A percentile compares a stretch with the other conserved stretches of the same genome.
Conservation (phyloP, 2,797 vertebrate species). For the Fistularia commersonii region DNA sequence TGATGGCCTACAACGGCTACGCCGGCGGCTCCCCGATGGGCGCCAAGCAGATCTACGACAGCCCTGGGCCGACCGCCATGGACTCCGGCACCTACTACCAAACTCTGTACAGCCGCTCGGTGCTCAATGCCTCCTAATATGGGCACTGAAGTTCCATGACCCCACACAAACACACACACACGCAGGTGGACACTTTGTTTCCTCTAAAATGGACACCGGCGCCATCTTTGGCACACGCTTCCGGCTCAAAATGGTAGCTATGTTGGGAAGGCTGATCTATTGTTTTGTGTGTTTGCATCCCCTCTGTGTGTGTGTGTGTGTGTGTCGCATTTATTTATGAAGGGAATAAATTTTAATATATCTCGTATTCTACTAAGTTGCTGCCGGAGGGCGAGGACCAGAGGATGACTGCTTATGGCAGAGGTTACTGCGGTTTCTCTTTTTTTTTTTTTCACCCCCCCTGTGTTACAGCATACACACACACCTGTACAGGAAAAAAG, state of each 20-base stretch:
- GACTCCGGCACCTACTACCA: slow-evolving; percentile 84
- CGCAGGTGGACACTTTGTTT: slow-evolving; percentile 43
- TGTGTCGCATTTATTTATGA: slow-evolving; percentile 81
- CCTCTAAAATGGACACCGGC: slow-evolving; percentile 60
- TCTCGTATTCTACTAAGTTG: slow-evolving; percentile 74
- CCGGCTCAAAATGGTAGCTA: slow-evolving; percentile 46
- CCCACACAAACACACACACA: neutral
- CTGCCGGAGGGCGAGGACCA: too few relatives aligned
- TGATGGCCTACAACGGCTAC: slow-evolving; percentile 80
- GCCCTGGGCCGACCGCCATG: slow-evolving; percentile 63
- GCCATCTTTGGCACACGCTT: slow-evolving; percentile 18
- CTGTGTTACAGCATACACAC: slow-evolving; percentile 53
- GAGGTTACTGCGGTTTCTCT: slow-evolving; percentile 70
- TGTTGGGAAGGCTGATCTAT: slow-evolving; percentile 31
- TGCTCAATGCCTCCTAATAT: slow-evolving; percentile 85
- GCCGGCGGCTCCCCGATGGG: slow-evolving; percentile 62
- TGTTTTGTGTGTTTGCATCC: neutral
- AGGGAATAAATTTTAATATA: slow-evolving; percentile 83
- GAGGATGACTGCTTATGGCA: slow-evolving; percentile 63
- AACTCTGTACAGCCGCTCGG: slow-evolving; percentile 84
- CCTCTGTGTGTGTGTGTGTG: slow-evolving; percentile 7
- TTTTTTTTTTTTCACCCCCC: too few relatives aligned
- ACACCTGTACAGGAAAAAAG: too few relatives aligned
- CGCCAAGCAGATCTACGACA: slow-evolving; percentile 80
- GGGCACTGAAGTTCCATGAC: slow-evolving; percentile 2